Percentiles rank a stretch among this genome's conserved stretches.
Evolutionary conservation across 2,888 invertebrate genomes (phyloP).

Genomic region (Ormyrus rosae): DNA sequence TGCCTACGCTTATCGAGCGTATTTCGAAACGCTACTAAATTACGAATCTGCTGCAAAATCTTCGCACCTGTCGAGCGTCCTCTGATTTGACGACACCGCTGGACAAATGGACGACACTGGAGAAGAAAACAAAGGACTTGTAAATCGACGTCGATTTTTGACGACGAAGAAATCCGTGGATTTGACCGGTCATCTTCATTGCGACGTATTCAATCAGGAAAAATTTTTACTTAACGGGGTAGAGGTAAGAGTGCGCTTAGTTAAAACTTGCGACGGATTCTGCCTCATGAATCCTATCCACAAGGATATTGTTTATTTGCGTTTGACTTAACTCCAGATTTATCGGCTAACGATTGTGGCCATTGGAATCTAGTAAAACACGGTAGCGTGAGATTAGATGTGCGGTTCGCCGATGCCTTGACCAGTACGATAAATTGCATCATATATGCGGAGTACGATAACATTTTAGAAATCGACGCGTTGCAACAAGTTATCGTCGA

Average conservation of each 20-base stretch:
- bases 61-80: not conserved
- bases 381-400: too few species aligned
- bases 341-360: too few species aligned
- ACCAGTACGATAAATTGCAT: too few species aligned
- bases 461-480: too few species aligned
- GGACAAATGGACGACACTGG: not conserved
- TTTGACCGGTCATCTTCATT: conserved; percentile 56
- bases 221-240: conserved; percentile 61
- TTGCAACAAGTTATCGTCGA: too few species aligned
- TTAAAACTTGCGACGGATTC: conserved; percentile 57
- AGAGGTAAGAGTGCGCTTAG: conserved; percentile 56
- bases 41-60: not conserved
- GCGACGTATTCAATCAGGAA: conserved; percentile 60
- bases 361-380: too few species aligned
- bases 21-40: not conserved
- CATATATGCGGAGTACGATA: too few species aligned
- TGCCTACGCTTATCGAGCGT: not conserved
- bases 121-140: not conserved
- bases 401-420: too few species aligned
- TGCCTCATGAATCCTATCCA: conserved; percentile 20
- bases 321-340: too few species aligned
- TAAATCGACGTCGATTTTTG: not conserved
- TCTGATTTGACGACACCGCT: not conserved
- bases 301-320: too few species aligned
- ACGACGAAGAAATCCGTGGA: not conserved